These are phyloP conservation scores for Catharus minimus DNA, from an alignment of 2,113 vertebrate species.

Conservation along the genomic window DNA sequence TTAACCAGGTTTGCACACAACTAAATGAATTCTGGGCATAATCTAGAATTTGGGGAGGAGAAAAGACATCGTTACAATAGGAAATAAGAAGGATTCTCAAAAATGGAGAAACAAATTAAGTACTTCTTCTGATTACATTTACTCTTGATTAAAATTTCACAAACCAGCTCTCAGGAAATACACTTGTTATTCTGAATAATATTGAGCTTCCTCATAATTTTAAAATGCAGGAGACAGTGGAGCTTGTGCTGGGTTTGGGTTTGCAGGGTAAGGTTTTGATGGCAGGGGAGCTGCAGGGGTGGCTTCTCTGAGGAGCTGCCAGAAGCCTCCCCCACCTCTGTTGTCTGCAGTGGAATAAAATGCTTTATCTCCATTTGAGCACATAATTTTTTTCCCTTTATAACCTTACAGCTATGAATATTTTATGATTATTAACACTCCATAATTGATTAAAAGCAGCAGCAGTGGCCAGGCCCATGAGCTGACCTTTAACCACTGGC, in stretches of 20 bases:
- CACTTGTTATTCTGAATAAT: neutral
- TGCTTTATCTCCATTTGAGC: neutral
- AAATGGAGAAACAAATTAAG: neutral
- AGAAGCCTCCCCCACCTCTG: neutral
- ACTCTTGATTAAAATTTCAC: neutral
- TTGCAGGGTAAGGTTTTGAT: neutral
- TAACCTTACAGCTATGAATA: neutral
- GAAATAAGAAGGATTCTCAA: neutral
- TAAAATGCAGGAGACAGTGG: neutral
- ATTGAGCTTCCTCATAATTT: neutral
- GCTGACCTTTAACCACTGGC: neutral
- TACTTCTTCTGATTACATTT: neutral
- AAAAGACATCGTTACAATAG: neutral
- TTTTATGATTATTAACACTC: neutral
- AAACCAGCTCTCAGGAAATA: neutral
- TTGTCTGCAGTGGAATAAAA: neutral
- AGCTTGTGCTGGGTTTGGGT: neutral
- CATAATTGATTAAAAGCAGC: neutral
- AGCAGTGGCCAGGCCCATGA: neutral
- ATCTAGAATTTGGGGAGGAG: neutral
- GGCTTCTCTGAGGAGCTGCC: neutral
- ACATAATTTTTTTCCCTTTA: neutral
- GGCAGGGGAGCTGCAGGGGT: neutral
- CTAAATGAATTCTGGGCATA: neutral
- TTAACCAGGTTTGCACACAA: neutral